Evolutionary conservation across 2,888 invertebrate species (phyloP).

Genomic region (Abrostola triplasia): DNA sequence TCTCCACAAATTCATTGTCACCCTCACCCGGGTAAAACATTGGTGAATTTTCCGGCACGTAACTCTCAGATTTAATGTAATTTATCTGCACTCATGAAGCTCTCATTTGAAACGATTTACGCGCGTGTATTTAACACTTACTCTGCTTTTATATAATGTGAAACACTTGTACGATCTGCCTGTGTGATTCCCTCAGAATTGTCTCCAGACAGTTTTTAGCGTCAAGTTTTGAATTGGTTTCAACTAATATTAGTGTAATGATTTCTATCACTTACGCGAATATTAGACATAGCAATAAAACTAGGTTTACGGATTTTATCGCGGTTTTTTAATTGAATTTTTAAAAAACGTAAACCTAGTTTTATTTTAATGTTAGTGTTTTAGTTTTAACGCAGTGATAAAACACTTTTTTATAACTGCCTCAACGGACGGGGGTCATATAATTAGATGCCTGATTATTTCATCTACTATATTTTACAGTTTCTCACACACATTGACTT

Average conservation of each 20-base stretch:
- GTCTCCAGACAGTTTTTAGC: not conserved
- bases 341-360: no score
- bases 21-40: slow-evolving; percentile 62
- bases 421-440: no score
- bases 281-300: no score
- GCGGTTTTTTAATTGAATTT: no score
- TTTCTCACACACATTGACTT: no score
- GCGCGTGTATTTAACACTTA: slow-evolving; percentile 63
- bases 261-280: no score
- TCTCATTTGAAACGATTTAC: slow-evolving; percentile 79
- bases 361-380: no score
- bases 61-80: slow-evolving; percentile 79
- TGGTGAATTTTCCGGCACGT: slow-evolving; percentile 78
- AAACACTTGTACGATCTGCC: slow-evolving; percentile 45
- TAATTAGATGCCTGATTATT: no score
- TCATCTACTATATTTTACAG: no score
- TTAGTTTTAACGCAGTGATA: no score
- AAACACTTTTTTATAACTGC: no score
- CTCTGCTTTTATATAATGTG: slow-evolving; percentile 37
- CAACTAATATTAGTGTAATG: not conserved
- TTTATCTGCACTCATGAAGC: slow-evolving; percentile 81
- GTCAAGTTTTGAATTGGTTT: not conserved
- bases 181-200: not conserved
- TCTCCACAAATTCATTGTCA: slow-evolving; percentile 44
- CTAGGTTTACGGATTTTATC: no score